These are phyloP conservation scores for Halotydeus destructor DNA, from an alignment of 1,140 invertebrate species.

Conservation along the genomic window DNA sequence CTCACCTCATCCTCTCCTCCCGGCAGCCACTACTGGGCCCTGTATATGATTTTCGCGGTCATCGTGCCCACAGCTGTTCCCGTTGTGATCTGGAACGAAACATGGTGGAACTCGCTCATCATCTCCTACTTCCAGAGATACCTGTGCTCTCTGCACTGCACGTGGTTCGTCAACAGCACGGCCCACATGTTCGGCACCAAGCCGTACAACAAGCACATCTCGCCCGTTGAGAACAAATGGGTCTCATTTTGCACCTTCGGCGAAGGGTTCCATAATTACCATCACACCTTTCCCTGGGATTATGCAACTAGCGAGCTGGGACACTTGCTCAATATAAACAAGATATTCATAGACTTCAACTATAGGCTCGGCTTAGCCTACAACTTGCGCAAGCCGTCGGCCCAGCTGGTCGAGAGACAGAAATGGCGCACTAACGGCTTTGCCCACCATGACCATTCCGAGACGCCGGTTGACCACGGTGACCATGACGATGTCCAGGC, in stretches of 20 bases:
- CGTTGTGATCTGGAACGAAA: slow-evolving; percentile 61
- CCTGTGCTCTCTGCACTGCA: slow-evolving; percentile 61
- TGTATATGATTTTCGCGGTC: slow-evolving; percentile 65
- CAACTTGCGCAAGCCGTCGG: slow-evolving; percentile 31
- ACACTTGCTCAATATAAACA: slow-evolving; percentile 36
- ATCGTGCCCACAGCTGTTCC: slow-evolving; percentile 61
- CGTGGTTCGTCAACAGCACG: slow-evolving; percentile 45
- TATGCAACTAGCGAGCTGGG: slow-evolving; percentile 29
- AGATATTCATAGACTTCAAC: slow-evolving; percentile 36
- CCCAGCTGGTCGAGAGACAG: slow-evolving; percentile 26
- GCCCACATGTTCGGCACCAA: slow-evolving; percentile 29
- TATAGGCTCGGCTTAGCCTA: slow-evolving; percentile 37
- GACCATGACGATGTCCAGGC: slow-evolving; percentile 14
- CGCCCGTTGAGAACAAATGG: slow-evolving; percentile 29
- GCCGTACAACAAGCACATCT: slow-evolving; percentile 28
- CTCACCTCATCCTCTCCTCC: too few species aligned
- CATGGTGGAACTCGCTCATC: slow-evolving; percentile 51
- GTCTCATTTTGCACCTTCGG: slow-evolving; percentile 31
- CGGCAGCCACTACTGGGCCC: slow-evolving; percentile 51
- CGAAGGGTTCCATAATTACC: slow-evolving; percentile 35
- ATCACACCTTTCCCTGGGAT: slow-evolving; percentile 34
- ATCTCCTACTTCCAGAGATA: slow-evolving; percentile 63
- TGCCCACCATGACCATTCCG: slow-evolving; percentile 28
- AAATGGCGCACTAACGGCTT: slow-evolving; percentile 39
- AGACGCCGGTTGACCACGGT: background rate